Conservation (phyloP, 2,888 invertebrate genomes). For the Scelioninae gen. 1 region DNA sequence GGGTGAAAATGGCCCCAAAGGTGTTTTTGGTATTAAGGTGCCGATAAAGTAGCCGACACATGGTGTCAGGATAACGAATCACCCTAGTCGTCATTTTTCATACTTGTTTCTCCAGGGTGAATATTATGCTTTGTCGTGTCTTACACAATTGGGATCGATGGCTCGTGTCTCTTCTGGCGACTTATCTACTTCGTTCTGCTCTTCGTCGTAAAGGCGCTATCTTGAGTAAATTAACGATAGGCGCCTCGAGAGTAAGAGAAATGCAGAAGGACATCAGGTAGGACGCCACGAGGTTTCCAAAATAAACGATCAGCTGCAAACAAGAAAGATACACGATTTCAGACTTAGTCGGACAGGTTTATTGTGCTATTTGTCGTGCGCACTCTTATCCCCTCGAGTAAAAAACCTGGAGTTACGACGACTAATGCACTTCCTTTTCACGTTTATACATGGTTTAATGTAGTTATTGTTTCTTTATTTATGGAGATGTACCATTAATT, state of each 20-base stretch:
- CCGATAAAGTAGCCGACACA: conserved; percentile 23
- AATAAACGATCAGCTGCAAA: conserved; percentile 87
- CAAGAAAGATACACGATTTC: conserved; percentile 66
- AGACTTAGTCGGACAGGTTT: conserved; percentile 26
- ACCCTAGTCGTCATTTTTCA: conserved; percentile 35
- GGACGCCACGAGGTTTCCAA: conserved; percentile 91
- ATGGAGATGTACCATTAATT: not conserved
- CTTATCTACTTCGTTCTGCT: conserved; percentile 83
- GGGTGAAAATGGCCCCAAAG: conserved; percentile 25
- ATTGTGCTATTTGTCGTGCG: conserved; percentile 23
- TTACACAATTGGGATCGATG: conserved; percentile 54
- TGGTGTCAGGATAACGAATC: conserved; percentile 35
- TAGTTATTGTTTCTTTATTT: not conserved
- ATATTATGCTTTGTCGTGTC: conserved; percentile 42
- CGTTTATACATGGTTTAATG: not conserved
- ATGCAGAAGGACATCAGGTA: conserved; percentile 91
- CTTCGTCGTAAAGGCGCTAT: conserved; percentile 85
- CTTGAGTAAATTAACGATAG: conserved; percentile 91
- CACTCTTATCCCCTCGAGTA: not conserved
- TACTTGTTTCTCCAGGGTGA: conserved; percentile 32
- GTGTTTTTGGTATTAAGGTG: conserved; percentile 10
- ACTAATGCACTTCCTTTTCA: not conserved
- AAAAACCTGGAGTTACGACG: not conserved
- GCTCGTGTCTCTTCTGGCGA: conserved; percentile 1
- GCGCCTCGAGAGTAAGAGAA: conserved; percentile 92